Base-by-base conservation (phyloP, 2,797 vertebrate species). In the Darevskia nairensis region DNA sequence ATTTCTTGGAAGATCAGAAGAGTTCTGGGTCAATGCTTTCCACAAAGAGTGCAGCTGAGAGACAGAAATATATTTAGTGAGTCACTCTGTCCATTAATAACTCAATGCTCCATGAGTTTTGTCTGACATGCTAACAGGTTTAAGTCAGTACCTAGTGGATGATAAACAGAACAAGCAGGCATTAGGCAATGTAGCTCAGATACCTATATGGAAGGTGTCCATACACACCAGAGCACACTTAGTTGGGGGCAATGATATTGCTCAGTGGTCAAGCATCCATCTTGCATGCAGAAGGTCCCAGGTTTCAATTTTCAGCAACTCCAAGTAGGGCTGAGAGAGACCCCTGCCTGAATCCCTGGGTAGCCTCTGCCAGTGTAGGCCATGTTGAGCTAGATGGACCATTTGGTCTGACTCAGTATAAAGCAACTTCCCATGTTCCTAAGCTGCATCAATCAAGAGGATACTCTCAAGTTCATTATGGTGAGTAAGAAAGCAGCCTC, bases 61-160 rank as follows among this genome's bases (percentile, higher is more conserved):
- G 76, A 84, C 68, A 76, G 82, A 75, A 87, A 91, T 71, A 92
- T 81, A 44, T 78, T 85, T 7, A 89, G 80, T 86, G 81, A 1
- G 0, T 35, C 66, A 84, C 44, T 88, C 66, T n/a, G 32, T 59
- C 89, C 21, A n/a, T 86, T 86, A 75, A 8, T 10, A 92, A 82
- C 50, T 77, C 35, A 92, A 25, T 91, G 8, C 1, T 59, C 25
- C 7, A 86, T 46, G 0, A 80, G 72, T 82, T 89, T 88, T 81
- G 79, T 13, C 61, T 85, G 29, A 92, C 91, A 87, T 6, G 35
- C 50, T 75, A 82, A 90, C 44, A 90, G 80, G 1, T 19, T 1
- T 50, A 68, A 23, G 75, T 87, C 83, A 77, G 15, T 50, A 87
- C 2, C 46, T 6, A 82, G 85, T 90, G 80, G 85, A 89, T 44